phyloP scores from a whole-genome alignment of 2,797 vertebrate genomes.

The Sylvilagus floridanus region DNA sequence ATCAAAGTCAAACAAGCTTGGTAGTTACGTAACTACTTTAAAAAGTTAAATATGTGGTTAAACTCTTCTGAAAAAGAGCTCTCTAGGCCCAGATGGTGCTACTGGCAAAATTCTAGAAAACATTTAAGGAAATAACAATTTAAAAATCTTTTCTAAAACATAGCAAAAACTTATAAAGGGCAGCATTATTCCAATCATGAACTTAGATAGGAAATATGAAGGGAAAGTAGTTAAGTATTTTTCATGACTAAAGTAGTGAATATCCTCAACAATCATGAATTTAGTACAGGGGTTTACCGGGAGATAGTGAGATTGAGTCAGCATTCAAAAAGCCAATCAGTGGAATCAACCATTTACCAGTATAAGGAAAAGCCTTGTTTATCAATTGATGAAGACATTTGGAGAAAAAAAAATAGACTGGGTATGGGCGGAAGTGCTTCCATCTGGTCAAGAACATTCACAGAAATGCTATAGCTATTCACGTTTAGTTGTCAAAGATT shows the following conservation, averaged over 20 bases:
- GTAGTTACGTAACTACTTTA: neutral
- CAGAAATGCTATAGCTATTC: neutral
- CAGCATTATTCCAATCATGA: neutral
- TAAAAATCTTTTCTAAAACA: neutral
- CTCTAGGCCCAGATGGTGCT: neutral
- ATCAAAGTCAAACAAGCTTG: neutral
- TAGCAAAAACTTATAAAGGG: neutral
- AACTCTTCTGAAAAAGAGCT: neutral
- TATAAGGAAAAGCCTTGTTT: neutral
- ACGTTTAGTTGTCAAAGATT: neutral
- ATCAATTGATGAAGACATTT: neutral
- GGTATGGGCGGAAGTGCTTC: neutral
- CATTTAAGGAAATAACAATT: constrained; percentile 22
- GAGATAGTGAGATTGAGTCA: neutral
- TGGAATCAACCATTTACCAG: neutral
- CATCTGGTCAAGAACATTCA: neutral
- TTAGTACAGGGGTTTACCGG: neutral
- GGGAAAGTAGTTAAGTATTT: neutral
- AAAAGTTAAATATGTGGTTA: neutral
- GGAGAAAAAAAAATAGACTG: neutral
- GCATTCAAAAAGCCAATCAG: neutral
- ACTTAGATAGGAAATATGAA: neutral
- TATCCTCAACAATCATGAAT: neutral
- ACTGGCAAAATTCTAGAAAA: constrained; percentile 32
- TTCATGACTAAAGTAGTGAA: neutral